Conservation (phyloP, 2,888 invertebrate genomes). For the Sphaerophoria rueppellii region DNA sequence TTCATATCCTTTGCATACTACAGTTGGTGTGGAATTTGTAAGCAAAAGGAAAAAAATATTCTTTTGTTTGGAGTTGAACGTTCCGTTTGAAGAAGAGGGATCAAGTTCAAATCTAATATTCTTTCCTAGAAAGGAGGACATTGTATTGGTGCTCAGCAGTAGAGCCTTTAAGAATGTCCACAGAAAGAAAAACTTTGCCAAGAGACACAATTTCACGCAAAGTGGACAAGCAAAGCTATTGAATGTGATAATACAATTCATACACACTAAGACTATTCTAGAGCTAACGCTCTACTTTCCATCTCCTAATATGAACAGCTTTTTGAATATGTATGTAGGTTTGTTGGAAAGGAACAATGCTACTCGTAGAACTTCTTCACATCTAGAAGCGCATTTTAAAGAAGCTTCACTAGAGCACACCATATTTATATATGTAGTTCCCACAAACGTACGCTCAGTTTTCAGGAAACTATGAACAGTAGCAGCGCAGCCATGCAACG, state of each 20-base stretch:
- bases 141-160: not conserved
- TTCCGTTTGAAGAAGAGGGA: too few species aligned
- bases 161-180: constrained; percentile 10
- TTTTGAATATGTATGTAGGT: not conserved
- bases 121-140: too few species aligned
- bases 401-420: constrained; percentile 1
- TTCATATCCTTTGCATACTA: too few species aligned
- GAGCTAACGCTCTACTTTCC: not conserved
- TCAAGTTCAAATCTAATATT: too few species aligned
- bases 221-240: constrained; percentile 28
- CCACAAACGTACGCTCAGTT: not conserved
- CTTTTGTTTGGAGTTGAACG: too few species aligned
- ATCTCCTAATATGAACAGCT: not conserved
- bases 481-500: not conserved
- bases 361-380: constrained; percentile 13
- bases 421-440: not conserved
- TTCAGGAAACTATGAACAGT: not conserved
- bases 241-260: constrained; percentile 51
- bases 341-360: not conserved
- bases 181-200: constrained; percentile 13
- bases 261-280: not conserved
- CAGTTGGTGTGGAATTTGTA: too few species aligned
- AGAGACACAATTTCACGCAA: constrained; percentile 24
- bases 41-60: too few species aligned
- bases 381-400: constrained; percentile 20